Evolutionary conservation across 1,140 invertebrate species (phyloP), one percentile per base, ranked within the genome.

Genomic region (Drosophila asahinai): DNA sequence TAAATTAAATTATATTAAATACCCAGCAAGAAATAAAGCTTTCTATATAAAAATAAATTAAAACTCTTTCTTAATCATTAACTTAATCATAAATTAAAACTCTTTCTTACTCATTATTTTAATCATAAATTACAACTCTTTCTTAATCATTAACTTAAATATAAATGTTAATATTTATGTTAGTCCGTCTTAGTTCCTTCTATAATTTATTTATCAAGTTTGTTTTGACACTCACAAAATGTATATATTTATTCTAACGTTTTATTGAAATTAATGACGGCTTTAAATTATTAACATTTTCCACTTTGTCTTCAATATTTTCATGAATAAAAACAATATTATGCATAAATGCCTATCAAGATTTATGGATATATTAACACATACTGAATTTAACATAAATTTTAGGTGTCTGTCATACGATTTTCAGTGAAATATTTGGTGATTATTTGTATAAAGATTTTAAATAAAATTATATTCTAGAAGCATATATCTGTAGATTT

Each of bases 321-420:
- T 71, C 38, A 72, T 72, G 68, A 70, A 72, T 72, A 72, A 70
- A 25, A 72, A 51, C 57, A 17, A 25, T 25, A 45, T 11, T 66
- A 49, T 40, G 19, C 36, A 40, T 11, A 22, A 19, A 8, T 19
- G 30, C 38, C 7, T 17, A 51, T 14, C 7, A 40, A 55, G 33
- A 47, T 66, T 72, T 33, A 72, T 72, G 63, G 4, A 38, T 45
- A 57, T 45, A 40, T 49, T 72, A 67, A 68, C 66, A 68, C 59
- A 25, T 51, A 33, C 30, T 62, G 14, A 61, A 48, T 49, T 40
- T 22, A 67, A 9, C 15, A 33, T 62, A 48, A 22, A 42, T 49
- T 67, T 49, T 12, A 4, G 15, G 9, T 30, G 15, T 54, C 25
- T 25, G 33, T 54, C 61, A 63, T 11, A 19, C 22, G 14, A 19